Percentiles rank a stretch among this genome's conserved stretches.
Conservation (phyloP, 2,113 vertebrate species). For the Pluvialis apricaria region DNA sequence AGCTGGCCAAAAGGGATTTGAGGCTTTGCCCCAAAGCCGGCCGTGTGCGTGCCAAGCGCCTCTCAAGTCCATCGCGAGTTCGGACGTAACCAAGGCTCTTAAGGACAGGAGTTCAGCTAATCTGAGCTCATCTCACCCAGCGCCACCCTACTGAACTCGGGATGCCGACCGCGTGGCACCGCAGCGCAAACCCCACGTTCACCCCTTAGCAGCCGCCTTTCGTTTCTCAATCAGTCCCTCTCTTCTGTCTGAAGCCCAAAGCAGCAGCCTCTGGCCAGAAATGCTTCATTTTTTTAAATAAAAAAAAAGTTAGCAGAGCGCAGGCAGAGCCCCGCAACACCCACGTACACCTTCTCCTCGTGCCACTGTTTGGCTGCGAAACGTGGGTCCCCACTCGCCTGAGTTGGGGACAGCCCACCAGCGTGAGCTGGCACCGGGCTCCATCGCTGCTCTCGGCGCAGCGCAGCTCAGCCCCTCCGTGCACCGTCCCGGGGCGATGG, state of each 20-base stretch:
- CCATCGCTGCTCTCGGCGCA: neutral
- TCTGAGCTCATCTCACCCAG: neutral
- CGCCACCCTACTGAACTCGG: neutral
- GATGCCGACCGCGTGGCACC: rapidly evolving
- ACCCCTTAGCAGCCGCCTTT: neutral
- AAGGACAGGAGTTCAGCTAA: neutral
- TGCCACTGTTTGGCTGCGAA: neutral
- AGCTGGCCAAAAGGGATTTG: neutral
- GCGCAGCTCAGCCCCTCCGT: neutral
- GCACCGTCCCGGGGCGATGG: neutral
- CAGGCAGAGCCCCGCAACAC: neutral
- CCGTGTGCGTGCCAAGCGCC: neutral
- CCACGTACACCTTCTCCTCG: neutral
- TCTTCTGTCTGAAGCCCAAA: neutral
- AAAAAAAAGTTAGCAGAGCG: rapidly evolving
- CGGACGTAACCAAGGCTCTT: neutral
- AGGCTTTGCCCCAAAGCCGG: neutral
- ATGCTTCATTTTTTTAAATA: neutral
- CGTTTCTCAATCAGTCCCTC: neutral
- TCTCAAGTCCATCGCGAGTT: neutral
- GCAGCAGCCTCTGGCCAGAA: neutral
- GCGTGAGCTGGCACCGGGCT: neutral
- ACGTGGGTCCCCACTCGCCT: neutral
- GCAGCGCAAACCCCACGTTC: neutral
- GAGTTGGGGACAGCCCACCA: neutral